A percentile compares a stretch with the other conserved stretches of the same genome.
Conservation (phyloP, 2,888 invertebrate species). For the Caenorhabditis uteleia region DNA sequence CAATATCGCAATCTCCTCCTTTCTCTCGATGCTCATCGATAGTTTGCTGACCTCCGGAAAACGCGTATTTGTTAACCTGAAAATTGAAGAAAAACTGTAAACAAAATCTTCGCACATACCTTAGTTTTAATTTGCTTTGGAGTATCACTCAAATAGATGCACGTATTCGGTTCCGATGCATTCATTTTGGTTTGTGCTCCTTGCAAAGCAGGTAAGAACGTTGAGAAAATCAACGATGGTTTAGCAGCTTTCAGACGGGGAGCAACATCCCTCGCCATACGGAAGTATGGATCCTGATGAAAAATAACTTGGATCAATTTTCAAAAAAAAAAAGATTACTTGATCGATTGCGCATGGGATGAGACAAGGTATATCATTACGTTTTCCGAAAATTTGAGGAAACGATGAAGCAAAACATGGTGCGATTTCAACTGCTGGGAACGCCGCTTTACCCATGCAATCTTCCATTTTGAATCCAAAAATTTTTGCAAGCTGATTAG, state of each 20-base stretch:
- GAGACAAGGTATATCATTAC: constrained; percentile 81
- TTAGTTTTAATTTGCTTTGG: constrained; percentile 94
- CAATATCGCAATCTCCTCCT: constrained; percentile 94
- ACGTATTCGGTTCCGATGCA: constrained; percentile 89
- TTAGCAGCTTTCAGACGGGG: constrained; percentile 86
- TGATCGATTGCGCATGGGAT: constrained; percentile 99
- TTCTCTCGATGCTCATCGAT: constrained; percentile 84
- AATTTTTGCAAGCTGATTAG: constrained; percentile 95
- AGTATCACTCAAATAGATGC: constrained; percentile 92
- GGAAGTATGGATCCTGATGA: constrained; percentile 96
- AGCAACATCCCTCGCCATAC: constrained; percentile 98
- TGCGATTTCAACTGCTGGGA: constrained; percentile 94
- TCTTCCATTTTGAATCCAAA: constrained; percentile 97
- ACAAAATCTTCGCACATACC: constrained; percentile 72
- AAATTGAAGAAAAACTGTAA: constrained; percentile 14
- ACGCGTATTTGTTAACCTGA: constrained; percentile 90
- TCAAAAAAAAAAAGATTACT: constrained; percentile 70
- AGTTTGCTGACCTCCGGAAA: constrained; percentile 92
- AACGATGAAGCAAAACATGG: constrained; percentile 76
- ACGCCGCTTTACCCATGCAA: constrained; percentile 87
- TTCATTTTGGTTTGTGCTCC: constrained; percentile 99
- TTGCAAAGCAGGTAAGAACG: constrained; percentile 90
- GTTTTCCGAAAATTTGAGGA: constrained; percentile 71
- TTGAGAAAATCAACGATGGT: constrained; percentile 82
- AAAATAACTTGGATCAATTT: background rate